Conservation (phyloP, 37 sponge, comb jelly and placozoan genomes). For the Hexactinellida sp. region DNA sequence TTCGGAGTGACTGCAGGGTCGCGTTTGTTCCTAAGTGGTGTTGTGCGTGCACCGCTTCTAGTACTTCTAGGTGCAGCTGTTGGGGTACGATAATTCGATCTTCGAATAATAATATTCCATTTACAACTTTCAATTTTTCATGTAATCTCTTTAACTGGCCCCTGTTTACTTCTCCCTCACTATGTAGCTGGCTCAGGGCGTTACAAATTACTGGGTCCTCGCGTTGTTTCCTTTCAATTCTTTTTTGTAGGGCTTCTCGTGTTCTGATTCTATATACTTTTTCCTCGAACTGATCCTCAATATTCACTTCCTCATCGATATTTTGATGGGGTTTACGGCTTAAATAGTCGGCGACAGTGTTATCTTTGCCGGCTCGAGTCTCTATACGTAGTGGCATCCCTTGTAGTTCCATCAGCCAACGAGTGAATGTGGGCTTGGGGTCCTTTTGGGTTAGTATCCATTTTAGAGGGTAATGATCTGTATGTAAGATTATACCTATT, state of each 20-base stretch:
- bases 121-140: neutral
- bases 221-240: neutral
- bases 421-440: neutral
- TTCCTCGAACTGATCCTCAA: neutral
- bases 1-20: neutral
- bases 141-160: neutral
- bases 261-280: neutral
- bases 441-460: neutral
- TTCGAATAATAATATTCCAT: slow-evolving; percentile 4
- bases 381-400: neutral
- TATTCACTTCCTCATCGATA: neutral
- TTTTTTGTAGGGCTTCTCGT: neutral
- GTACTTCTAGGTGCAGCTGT: neutral
- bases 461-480: neutral
- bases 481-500: neutral
- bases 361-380: slow-evolving; percentile 2
- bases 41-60: neutral
- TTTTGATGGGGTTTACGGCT: neutral
- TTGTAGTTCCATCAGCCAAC: slow-evolving; percentile 7
- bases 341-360: slow-evolving; percentile 17
- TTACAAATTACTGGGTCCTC: slow-evolving; percentile 7
- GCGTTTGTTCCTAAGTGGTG: neutral
- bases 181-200: neutral
- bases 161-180: neutral
- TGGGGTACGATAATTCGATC: slow-evolving; percentile 10